Base-by-base conservation (phyloP, 2,888 invertebrate genomes). In the Dascillus cervinus region DNA sequence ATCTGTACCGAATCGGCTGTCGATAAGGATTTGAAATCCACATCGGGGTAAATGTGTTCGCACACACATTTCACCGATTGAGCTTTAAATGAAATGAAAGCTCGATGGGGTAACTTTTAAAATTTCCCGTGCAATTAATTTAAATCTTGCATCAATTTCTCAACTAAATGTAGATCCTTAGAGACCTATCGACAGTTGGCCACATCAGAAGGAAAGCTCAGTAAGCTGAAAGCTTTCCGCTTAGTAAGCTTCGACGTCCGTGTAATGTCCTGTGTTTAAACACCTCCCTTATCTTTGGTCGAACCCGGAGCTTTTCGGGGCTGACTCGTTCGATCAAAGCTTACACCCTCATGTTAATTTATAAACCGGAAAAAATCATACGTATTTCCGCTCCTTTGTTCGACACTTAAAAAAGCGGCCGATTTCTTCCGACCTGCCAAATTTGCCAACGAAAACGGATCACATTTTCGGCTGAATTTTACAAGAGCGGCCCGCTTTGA, bases 181-280 rank as follows among this genome's bases (percentile, higher is more conserved):
- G 17, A 17, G 17, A 17, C 17, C 17, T 17, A 17, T 17, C 17
- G 8, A 17, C 17, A 17, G 17, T 8, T 6, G 17, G 17, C 17
- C 17, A 17, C 17, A 17, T 17, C 17, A 25, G 30, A 14, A 22
- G 11, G 20, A 34, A 34, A 34, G 34, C 29, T 25, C 8, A 17
- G 25, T 15, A 24, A 26, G 29, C 29, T 34, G 15, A 20, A 29
- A 29, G 26, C 11, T 17, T 29, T 19, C 22, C 17, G 20, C 26
- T 29, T 22, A 11, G 20, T 22, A 24, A 30, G 26, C 29, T 30
- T 27, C 30, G 29, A 8, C 27, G 30, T 30, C 34, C 27, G 22
- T 35, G 26, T 30, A 35, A 35, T 30, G 30, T 30, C 26, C 26
- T 26, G 30, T 26, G 22, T 35, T 35, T 35, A 35, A 35, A 21